Evolutionary conservation across 2,797 vertebrate species (phyloP), one percentile per base, ranked within the genome.

Genomic region (Clamator glandarius): DNA sequence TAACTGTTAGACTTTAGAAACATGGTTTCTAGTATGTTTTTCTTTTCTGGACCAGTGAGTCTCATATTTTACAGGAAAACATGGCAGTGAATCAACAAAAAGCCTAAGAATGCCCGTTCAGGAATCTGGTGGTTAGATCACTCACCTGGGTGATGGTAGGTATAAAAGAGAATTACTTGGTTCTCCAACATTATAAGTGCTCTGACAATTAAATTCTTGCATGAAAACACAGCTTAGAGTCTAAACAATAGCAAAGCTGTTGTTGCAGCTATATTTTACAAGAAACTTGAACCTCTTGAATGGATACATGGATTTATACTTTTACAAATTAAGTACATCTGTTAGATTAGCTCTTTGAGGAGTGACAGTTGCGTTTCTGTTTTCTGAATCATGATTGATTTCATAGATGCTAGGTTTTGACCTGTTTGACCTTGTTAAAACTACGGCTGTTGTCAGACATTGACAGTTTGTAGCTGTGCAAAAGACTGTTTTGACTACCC

Each of bases 321-420:
- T 89, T 92, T 91, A 58, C 9, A 70, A 83, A 67, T 58, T 6
- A 51, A 81, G 15, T 35, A 2, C 23, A 9, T 62, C n/a, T 93
- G 15, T 62, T 74, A 39, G 44, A 74, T 74, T 48, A 44, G 9
- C 20, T 35, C 44, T 85, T 57, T 69, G 64, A 74, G 33, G 41
- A 59, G n/a, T 74, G 75, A 19, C 15, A 15, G 57, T 85, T 95
- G 77, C 4, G 42, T 83, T 70, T 77, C 24, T 46, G 0, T 85
- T 95, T 93, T 67, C 36, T 73, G 80, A 91, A 80, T 74, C 54
- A 64, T 64, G 61, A 54, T 42, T 83, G n/a, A 80, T 83, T 90
- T 87, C 1, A 3, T 57, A 13, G 33, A n/a, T 83, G 28, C 28
- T 62, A 52, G 23, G 12, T 80, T 81, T 76, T 59, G 78, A 89